phyloP scores from a whole-genome alignment of 2,113 vertebrate genomes.

The Dipodomys spectabilis region DNA sequence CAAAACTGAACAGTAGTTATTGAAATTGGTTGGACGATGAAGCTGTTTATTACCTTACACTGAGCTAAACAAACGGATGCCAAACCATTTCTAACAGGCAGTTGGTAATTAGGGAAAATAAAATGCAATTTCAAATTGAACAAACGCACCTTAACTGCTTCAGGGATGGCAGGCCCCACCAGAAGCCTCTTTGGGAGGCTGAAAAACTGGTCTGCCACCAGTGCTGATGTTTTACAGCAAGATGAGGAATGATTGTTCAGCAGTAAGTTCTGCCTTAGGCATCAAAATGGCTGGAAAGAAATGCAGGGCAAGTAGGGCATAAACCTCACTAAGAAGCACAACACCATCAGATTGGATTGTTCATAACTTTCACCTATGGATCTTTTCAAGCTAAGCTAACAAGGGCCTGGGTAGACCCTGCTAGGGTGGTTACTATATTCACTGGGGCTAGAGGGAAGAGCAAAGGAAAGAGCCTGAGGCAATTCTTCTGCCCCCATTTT shows the following conservation, averaged over 20 bases:
- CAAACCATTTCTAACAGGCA: conserved; percentile 58
- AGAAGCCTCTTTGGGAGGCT: neutral
- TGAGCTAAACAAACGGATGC: conserved; percentile 46
- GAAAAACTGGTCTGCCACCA: neutral
- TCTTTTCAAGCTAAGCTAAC: conserved; percentile 34
- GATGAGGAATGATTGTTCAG: neutral
- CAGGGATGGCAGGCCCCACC: neutral
- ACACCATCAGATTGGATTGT: neutral
- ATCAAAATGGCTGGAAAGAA: conserved; percentile 48
- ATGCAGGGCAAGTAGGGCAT: conserved; percentile 1
- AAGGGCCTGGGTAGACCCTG: neutral
- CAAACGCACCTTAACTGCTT: conserved; percentile 10
- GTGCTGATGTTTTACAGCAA: neutral
- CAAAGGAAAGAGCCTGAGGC: neutral
- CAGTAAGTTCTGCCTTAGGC: conserved; percentile 46
- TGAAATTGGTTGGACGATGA: conserved; percentile 54
- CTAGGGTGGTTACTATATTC: neutral
- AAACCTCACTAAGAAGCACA: neutral
- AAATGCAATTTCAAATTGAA: conserved; percentile 55
- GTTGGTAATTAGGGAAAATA: conserved; percentile 43
- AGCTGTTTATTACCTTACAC: conserved; percentile 50
- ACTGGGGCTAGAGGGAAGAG: neutral
- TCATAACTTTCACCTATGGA: neutral
- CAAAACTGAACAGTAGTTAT: conserved; percentile 36
- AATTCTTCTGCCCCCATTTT: conserved; percentile 7